phyloP scores from a whole-genome alignment of 92 coral and sea anemone genomes.

The Porites divaricata region DNA sequence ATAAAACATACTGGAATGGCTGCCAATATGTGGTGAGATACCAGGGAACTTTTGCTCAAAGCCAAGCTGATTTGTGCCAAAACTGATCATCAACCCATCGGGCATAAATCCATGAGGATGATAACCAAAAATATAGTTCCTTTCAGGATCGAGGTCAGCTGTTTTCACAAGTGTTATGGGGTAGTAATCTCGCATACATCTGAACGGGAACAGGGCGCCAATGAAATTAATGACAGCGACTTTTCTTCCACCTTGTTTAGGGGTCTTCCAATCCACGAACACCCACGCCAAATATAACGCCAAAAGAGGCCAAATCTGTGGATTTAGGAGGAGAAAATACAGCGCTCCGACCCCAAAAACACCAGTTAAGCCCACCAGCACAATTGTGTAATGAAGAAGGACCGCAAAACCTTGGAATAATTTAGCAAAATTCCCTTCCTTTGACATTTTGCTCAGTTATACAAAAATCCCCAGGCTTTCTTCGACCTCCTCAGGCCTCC shows the following conservation, averaged over 20 bases:
- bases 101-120: conserved; percentile 90
- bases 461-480: not conserved
- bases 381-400: not conserved
- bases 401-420: not conserved
- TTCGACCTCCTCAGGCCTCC: too few species aligned
- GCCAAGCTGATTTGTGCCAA: conserved; percentile 71
- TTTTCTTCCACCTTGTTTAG: conserved; percentile 55
- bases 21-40: conserved; percentile 36
- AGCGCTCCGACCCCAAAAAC: not conserved
- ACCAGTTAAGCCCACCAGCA: not conserved
- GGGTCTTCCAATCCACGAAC: conserved; percentile 45
- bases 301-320: not conserved
- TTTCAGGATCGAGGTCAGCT: conserved; percentile 49
- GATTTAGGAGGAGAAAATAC: not conserved
- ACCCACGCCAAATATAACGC: conserved; percentile 52
- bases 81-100: conserved; percentile 79
- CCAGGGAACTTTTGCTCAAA: conserved; percentile 30
- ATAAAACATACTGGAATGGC: conserved; percentile 16
- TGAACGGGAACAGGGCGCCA: conserved; percentile 6
- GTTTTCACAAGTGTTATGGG: conserved; percentile 64
- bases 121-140: conserved; percentile 63
- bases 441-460: not conserved
- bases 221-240: not conserved
- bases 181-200: conserved; percentile 55
- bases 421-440: not conserved